phyloP scores from a whole-genome alignment of 2,113 vertebrate species.

The Tenebrosternarchus preto region DNA sequence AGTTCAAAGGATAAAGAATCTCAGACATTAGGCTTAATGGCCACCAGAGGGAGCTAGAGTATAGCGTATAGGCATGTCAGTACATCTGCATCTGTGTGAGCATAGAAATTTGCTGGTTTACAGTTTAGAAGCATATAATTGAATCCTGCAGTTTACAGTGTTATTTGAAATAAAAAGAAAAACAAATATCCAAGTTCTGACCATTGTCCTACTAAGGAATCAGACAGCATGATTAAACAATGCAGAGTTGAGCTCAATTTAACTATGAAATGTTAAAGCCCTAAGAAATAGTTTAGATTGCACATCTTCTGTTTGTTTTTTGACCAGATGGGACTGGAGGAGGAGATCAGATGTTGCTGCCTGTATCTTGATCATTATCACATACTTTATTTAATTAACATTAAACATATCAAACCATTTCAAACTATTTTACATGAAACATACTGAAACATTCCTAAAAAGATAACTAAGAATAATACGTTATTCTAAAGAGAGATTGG shows the following conservation, averaged over 20 bases:
- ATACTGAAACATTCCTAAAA: background rate
- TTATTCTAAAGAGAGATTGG: background rate
- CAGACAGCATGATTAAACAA: background rate
- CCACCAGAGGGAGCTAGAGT: slow-evolving; percentile 61
- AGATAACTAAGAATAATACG: background rate
- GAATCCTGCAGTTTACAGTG: background rate
- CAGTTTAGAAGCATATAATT: background rate
- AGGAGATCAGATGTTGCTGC: no score
- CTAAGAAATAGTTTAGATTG: background rate
- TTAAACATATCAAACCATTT: background rate
- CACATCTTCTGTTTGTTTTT: background rate
- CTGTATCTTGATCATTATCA: background rate
- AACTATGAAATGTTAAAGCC: background rate
- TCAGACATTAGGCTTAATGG: background rate
- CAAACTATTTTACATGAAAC: background rate
- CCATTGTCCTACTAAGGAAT: no score
- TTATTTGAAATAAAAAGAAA: background rate
- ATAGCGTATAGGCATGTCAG: slow-evolving; percentile 18
- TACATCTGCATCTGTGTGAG: background rate
- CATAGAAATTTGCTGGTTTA: background rate
- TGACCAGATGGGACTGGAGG: no score
- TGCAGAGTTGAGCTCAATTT: background rate
- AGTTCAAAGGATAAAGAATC: background rate
- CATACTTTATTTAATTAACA: background rate
- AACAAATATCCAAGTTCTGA: no score